Conservation (phyloP, 2,888 invertebrate genomes). For the Orchestes rusci region DNA sequence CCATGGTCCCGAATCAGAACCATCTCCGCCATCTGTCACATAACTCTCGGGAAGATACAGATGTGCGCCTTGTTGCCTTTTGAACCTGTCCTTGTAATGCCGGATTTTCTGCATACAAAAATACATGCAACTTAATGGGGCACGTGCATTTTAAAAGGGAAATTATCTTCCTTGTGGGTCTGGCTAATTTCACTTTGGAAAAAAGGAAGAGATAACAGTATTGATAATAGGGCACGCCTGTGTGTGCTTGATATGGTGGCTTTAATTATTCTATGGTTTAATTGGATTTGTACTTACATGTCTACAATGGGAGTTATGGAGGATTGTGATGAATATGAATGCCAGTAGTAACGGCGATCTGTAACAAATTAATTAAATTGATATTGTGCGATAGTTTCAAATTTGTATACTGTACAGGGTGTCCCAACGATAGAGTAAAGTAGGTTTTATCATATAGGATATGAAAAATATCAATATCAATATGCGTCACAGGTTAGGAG, state of each 20-base stretch:
- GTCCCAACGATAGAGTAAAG: no score
- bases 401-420: no score
- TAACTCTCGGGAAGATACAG: conserved; percentile 65
- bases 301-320: conserved; percentile 50
- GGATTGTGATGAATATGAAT: conserved; percentile 49
- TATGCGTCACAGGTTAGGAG: no score
- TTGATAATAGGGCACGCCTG: no score
- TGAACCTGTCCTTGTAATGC: conserved; percentile 65
- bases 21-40: conserved; percentile 62
- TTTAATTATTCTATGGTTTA: no score
- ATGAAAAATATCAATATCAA: no score
- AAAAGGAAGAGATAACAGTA: no score
- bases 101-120: conserved; percentile 43
- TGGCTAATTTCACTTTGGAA: not conserved
- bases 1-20: conserved; percentile 64
- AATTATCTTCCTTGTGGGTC: not conserved
- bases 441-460: no score
- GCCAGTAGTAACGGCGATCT: conserved; percentile 57
- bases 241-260: no score
- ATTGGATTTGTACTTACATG: conserved; percentile 49
- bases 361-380: no score
- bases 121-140: not conserved
- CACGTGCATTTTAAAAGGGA: not conserved
- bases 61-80: conserved; percentile 69
- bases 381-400: no score